Evolutionary conservation across 2,888 invertebrate species (phyloP), one percentile per base, ranked within the genome.

Genomic region (Rhorus exstirpatorius): DNA sequence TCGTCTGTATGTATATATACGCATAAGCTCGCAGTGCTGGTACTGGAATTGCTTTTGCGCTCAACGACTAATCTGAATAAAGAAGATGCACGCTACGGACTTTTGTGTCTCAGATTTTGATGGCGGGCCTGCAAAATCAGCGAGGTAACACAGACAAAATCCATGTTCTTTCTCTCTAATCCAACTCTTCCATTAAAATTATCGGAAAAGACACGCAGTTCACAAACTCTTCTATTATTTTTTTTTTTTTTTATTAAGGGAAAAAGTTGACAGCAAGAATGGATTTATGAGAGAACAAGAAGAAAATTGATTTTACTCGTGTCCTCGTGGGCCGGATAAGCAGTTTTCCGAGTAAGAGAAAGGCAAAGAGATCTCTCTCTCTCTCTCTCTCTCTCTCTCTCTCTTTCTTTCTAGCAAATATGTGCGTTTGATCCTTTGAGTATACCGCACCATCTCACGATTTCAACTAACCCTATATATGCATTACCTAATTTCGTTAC

Each of bases 21-120:
- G n/a, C n/a, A n/a, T n/a, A 38, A 41, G 31, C 58, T 58, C 58
- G 10, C 65, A 58, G 35, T 26, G 35, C 46, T 17, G 51, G 51
- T 21, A 38, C 65, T 14, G 65, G 53, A 67, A 81, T 81, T 81
- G 76, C 81, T 76, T 81, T 71, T 65, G 35, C 71, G 49, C 41
- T 53, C 63, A 49, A 49, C 53, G 38, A 63, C 68, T 70, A 75
- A 75, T 44, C 70, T 58, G 31, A 70, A 74, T 58, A 55, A 55
- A 38, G 19, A n/a, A 55, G 51, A 44, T 17, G n/a, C 12, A 31
- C 26, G 19, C 58, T 46, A 3, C 8, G 19, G 55, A 46, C 58
- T 46, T 58, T 60, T 21, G 21, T 24, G 10, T 8, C 31, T 70
- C 8, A 35, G 38, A 46, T 19, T 19, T 14, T 17, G 41, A 38